phyloP scores from a whole-genome alignment of 2,888 invertebrate genomes.

The Drosophila neutralis region DNA sequence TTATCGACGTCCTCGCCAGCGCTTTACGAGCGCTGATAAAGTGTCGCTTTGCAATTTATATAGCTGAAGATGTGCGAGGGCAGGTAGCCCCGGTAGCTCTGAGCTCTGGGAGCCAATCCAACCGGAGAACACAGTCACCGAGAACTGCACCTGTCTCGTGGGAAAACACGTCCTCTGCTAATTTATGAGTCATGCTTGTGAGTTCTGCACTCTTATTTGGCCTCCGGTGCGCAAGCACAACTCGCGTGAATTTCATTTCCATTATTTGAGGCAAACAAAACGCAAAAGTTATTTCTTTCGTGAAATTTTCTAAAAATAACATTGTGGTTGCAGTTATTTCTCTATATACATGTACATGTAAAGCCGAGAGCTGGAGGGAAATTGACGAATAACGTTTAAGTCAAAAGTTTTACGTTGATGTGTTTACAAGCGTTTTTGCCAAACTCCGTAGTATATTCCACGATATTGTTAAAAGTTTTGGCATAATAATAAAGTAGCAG shows the following conservation, averaged over 20 bases:
- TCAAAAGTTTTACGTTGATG: conserved; percentile 38
- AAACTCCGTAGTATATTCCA: conserved; percentile 24
- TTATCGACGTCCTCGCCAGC: conserved; percentile 28
- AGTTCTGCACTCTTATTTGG: conserved; percentile 43
- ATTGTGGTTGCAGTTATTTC: conserved; percentile 10
- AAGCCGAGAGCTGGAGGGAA: neutral
- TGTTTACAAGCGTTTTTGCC: conserved; percentile 37
- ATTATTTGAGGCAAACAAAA: conserved; percentile 53
- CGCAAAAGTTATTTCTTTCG: conserved; percentile 42
- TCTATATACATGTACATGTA: neutral
- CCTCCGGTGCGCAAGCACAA: conserved; percentile 14
- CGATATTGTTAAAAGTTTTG: conserved; percentile 15
- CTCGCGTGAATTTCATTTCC: conserved; percentile 40
- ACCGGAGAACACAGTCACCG: conserved; percentile 5
- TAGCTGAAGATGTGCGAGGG: conserved; percentile 32
- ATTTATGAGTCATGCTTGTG: conserved; percentile 61
- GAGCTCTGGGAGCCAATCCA: conserved; percentile 23
- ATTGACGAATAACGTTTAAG: conserved; percentile 6
- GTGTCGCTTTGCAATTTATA: conserved; percentile 75
- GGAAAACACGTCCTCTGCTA: conserved; percentile 57
- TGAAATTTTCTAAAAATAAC: conserved; percentile 43
- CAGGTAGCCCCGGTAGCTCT: neutral
- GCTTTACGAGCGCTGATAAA: conserved; percentile 62
- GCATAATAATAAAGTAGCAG: neutral
- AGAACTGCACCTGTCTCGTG: conserved; percentile 64